phyloP scores from a whole-genome alignment of 2,888 invertebrate genomes.

The Cacoxenus indagator region DNA sequence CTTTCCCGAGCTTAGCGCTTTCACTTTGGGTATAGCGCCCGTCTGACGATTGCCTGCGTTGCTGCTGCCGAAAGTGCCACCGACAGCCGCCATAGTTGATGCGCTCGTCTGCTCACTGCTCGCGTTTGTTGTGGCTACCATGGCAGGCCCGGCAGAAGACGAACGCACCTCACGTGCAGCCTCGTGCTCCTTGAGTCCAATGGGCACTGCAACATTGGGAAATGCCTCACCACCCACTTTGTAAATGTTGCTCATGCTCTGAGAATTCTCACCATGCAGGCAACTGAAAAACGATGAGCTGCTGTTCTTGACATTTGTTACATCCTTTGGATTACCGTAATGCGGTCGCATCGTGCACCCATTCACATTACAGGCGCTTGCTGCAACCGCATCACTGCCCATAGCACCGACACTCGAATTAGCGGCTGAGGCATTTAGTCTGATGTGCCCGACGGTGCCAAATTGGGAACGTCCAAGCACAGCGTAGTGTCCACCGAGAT shows the following conservation, averaged over 20 bases:
- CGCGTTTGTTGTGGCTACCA: constrained; percentile 32
- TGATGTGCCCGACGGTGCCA: constrained; percentile 71
- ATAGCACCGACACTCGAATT: constrained; percentile 30
- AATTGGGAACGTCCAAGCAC: constrained; percentile 71
- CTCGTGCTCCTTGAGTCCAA: constrained; percentile 49
- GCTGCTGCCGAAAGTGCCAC: constrained; percentile 1
- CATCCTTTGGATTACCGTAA: constrained; percentile 48
- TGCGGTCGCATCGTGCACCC: constrained; percentile 35
- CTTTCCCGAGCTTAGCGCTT: constrained; percentile 47
- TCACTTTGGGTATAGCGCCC: constrained; percentile 67
- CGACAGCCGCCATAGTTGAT: constrained; percentile 14
- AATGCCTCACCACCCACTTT: constrained; percentile 42
- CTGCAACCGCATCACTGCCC: constrained; percentile 45
- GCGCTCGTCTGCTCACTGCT: constrained; percentile 1
- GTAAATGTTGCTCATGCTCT: constrained; percentile 71
- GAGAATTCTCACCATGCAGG: constrained; percentile 70
- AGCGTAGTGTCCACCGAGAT: constrained; percentile 70
- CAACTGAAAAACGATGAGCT: constrained; percentile 70
- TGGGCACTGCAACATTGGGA: constrained; percentile 21
- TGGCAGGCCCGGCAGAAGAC: constrained; percentile 58
- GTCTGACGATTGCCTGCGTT: constrained; percentile 42
- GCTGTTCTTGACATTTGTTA: constrained; percentile 67
- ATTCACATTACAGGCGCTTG: constrained; percentile 27
- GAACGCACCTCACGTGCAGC: constrained; percentile 54
- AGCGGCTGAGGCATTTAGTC: constrained; percentile 57